Percentiles rank a stretch among this genome's conserved stretches.
Conservation (phyloP, 2,888 invertebrate species). For the Drosophila suboccidentalis region DNA sequence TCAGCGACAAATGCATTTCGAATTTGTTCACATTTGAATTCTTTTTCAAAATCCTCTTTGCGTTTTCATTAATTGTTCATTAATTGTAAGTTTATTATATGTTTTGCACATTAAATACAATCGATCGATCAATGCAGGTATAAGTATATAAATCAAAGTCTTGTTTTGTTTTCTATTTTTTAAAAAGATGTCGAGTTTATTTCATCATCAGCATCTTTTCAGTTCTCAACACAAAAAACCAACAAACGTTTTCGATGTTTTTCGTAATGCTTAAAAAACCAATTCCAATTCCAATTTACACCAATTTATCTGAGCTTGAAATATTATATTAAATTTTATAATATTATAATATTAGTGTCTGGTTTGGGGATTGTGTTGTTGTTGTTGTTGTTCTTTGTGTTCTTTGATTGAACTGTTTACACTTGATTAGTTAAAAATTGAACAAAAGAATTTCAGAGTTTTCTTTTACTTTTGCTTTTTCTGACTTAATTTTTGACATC, state of each 20-base stretch:
- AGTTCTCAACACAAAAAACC: conserved; percentile 58
- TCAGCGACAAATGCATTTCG: conserved; percentile 81
- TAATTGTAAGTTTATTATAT: conserved; percentile 68
- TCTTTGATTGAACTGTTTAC: conserved; percentile 56
- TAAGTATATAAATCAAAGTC: conserved; percentile 64
- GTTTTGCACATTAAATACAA: conserved; percentile 70
- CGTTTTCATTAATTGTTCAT: conserved; percentile 48
- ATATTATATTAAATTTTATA: conserved; percentile 19
- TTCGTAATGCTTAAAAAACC: conserved; percentile 40
- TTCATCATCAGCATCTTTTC: conserved; percentile 26
- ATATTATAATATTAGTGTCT: conserved; percentile 28
- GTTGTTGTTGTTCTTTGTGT: conserved; percentile 32
- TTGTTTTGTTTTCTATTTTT: conserved; percentile 40
- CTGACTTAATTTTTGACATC: conserved; percentile 85
- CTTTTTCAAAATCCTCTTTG: conserved; percentile 72
- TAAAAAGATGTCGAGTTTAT: conserved; percentile 16
- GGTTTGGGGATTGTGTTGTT: conserved; percentile 41
- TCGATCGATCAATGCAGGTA: conserved; percentile 45
- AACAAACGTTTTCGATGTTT: conserved; percentile 64
- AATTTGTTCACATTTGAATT: conserved; percentile 77
- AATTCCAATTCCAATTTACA: conserved; percentile 54
- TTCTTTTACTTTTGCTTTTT: conserved; percentile 63
- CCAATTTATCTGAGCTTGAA: background rate
- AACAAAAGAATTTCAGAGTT: conserved; percentile 51
- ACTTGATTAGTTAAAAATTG: conserved; percentile 71